Percentiles rank a stretch among this genome's conserved stretches.
Evolutionary conservation across 2,888 invertebrate species (phyloP).

Genomic region (Venusia cambrica): DNA sequence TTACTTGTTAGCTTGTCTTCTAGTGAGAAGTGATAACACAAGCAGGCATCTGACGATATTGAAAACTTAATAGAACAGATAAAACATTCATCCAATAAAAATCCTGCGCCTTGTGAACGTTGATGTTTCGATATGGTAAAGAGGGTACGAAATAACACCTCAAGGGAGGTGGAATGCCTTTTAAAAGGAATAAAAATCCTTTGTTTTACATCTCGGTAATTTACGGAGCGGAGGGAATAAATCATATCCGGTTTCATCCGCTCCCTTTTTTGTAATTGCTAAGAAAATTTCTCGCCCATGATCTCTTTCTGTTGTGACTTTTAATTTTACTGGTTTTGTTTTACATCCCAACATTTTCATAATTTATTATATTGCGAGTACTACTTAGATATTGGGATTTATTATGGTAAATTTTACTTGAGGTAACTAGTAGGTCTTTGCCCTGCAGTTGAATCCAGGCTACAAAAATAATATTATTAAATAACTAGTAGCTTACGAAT

Average conservation of each 20-base stretch:
- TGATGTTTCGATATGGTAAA: constrained; percentile 9
- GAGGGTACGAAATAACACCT: constrained; percentile 7
- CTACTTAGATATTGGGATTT: too few species aligned
- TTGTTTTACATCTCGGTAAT: constrained; percentile 24
- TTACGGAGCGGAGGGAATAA: constrained; percentile 20
- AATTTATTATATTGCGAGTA: too few species aligned
- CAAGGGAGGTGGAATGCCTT: constrained; percentile 11
- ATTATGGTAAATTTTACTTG: too few species aligned
- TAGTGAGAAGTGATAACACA: too few species aligned
- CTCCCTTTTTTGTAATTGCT: constrained; percentile 20
- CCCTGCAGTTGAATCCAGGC: too few species aligned
- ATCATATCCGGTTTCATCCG: constrained; percentile 18
- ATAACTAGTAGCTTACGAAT: too few species aligned
- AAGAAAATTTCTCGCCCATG: constrained; percentile 16
- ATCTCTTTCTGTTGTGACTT: constrained; percentile 18
- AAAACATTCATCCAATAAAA: too few species aligned
- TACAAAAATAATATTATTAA: too few species aligned
- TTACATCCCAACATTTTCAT: constrained; percentile 5
- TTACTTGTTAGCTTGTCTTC: too few species aligned
- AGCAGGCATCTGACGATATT: too few species aligned
- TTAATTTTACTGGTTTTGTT: constrained; percentile 13
- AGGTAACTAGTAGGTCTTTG: too few species aligned
- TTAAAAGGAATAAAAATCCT: constrained; percentile 17
- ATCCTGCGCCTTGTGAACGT: constrained; percentile 4
- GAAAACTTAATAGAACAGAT: too few species aligned